These are phyloP conservation scores for Botrylloides violaceus DNA, from an alignment of 23 tunicate genomes.

Conservation along the genomic window DNA sequence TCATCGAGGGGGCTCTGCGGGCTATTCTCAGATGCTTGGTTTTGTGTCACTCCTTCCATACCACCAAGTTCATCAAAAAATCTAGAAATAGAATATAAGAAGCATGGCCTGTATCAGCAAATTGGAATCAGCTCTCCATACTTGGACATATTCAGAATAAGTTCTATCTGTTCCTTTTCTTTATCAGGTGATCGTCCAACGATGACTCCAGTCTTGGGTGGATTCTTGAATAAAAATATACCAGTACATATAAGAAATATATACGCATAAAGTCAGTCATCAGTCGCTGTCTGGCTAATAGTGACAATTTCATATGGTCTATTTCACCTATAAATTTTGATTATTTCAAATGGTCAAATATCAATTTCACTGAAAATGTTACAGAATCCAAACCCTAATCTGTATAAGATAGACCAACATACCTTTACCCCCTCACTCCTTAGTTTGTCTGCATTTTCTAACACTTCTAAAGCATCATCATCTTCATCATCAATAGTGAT, in stretches of 20 bases:
- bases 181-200: slow-evolving; percentile 11
- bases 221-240: slow-evolving; percentile 33
- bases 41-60: slow-evolving; percentile 32
- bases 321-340: no score
- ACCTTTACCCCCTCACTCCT: slow-evolving; percentile 77
- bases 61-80: slow-evolving; percentile 91
- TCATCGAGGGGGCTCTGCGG: slow-evolving; percentile 7
- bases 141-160: slow-evolving; percentile 91
- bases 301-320: neutral
- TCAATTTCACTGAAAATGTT: no score
- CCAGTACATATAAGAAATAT: neutral
- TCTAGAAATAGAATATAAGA: slow-evolving; percentile 15
- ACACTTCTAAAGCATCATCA: slow-evolving; percentile 66
- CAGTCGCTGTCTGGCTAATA: neutral
- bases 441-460: slow-evolving; percentile 50
- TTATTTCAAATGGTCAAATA: no score
- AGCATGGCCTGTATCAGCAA: no score
- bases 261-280: neutral
- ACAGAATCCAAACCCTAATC: no score
- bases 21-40: neutral
- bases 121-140: slow-evolving; percentile 14
- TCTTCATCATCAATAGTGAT: slow-evolving; percentile 26
- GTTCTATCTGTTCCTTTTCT: slow-evolving; percentile 71
- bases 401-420: neutral
- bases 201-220: slow-evolving; percentile 71